Base-by-base conservation (phyloP, 2,797 vertebrate species). In the Enteromius treurensis region DNA sequence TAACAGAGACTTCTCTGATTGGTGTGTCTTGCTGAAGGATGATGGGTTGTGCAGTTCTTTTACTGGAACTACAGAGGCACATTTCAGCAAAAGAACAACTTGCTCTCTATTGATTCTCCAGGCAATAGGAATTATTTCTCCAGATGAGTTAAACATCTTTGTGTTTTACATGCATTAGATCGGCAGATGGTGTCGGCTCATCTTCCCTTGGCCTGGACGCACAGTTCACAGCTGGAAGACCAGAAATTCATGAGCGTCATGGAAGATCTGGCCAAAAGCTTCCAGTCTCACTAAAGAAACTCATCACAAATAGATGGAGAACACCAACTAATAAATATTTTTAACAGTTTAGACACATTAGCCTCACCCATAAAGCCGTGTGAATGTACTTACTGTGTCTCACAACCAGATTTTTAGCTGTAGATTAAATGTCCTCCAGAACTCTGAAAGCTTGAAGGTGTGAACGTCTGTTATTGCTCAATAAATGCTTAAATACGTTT, bases 161-260 rank as follows among this genome's bases (percentile, higher is more conserved):
- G 37, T 69, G 49, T 84, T 73, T 19, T 51, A 32, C n/a, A 2
- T 82, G 23, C 75, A 40, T 89, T 67, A 96, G 95, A 95, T 89
- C 92, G 95, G 0, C 93, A 64, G 88, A 86, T 90, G 87, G 93
- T 92, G 81, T 84, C 94, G 68, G 83, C 94, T 76, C 95, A 95
- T 89, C 92, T 96, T 84, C 95, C 95, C 0, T 88, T 96, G 90
- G 95, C 95, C 85, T 95, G 94, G 95, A 95, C 94, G 77, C 94
- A 89, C 90, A 94, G 93, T 89, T 93, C 94, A 21, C 37, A 88
- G 1, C 88, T 94, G 91, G 95, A 95, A 90, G 93, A 95, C 87
- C 93, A 95, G 92, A 94, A 94, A 90, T 89, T 96, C 29, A 88
- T 95, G 86, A 92, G 91, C 14, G 82, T 93, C 85, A 90, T 96